Percentiles rank a stretch among this genome's conserved stretches.
Evolutionary conservation across 2,888 invertebrate species (phyloP).

Genomic region (Drosophila quasianomalipes): DNA sequence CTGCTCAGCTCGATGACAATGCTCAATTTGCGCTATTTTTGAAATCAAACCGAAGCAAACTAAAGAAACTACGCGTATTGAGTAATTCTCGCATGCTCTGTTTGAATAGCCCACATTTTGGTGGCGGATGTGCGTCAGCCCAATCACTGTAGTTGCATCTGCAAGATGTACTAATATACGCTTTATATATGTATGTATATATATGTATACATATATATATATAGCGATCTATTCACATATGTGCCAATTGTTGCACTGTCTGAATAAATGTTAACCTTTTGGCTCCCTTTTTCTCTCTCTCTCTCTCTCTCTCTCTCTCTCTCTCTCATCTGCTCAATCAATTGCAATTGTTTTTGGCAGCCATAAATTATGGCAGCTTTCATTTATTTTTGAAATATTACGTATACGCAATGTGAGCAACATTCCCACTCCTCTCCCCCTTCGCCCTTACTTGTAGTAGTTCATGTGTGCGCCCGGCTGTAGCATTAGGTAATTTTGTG

Average conservation of each 20-base stretch:
- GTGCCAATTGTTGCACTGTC: conserved; percentile 73
- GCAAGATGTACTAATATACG: conserved; percentile 28
- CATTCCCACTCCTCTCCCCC: not conserved
- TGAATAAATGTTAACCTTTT: conserved; percentile 45
- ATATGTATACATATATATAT: not conserved
- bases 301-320: not conserved
- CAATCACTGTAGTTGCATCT: conserved; percentile 51
- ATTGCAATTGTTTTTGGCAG: conserved; percentile 46
- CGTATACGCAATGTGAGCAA: conserved; percentile 65
- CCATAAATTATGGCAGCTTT: conserved; percentile 51
- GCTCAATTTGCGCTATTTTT: conserved; percentile 74
- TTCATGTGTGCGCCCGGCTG: conserved; percentile 41
- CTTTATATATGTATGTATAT: not conserved
- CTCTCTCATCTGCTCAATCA: conserved; percentile 38
- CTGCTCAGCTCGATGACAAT: conserved; percentile 61
- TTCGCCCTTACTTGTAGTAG: not conserved
- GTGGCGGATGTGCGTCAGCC: conserved; percentile 72
- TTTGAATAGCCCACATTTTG: conserved; percentile 70
- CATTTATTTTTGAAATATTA: conserved; percentile 77
- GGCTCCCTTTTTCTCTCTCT: not conserved
- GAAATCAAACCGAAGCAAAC: conserved; percentile 46
- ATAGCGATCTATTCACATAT: conserved; percentile 18
- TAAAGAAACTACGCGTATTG: conserved; percentile 51
- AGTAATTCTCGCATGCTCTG: conserved; percentile 47
- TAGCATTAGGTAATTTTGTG: conserved; percentile 73